A percentile compares a stretch with the other conserved stretches of the same genome.
These are phyloP conservation scores for Corydoras maculifer DNA, from an alignment of 2,113 vertebrate genomes.

Conservation along the genomic window DNA sequence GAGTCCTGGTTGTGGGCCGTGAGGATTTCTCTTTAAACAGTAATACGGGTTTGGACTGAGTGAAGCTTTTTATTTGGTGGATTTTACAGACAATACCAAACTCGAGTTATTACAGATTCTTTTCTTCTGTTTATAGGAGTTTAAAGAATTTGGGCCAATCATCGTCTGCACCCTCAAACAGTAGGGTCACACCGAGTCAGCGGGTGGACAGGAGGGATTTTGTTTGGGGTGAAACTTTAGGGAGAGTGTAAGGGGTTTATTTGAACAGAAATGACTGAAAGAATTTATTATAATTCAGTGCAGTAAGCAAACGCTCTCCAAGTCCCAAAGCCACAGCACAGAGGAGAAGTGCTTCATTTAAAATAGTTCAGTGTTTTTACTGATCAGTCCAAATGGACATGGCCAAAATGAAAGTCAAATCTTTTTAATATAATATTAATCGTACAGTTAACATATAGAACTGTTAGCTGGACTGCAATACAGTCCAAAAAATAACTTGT, in stretches of 20 bases:
- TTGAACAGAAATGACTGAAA: too few relatives aligned
- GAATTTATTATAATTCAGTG: too few relatives aligned
- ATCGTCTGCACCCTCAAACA: slow-evolving; percentile 20
- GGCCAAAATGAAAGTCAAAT: too few relatives aligned
- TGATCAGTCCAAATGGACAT: too few relatives aligned
- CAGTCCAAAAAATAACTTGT: too few relatives aligned
- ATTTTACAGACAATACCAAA: slow-evolving; percentile 21
- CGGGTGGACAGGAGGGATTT: neutral
- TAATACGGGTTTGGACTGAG: slow-evolving; percentile 19
- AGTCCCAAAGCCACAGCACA: too few relatives aligned
- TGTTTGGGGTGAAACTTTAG: slow-evolving; percentile 10
- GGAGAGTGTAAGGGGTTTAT: neutral
- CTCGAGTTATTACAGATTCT: slow-evolving; percentile 23
- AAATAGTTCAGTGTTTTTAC: too few relatives aligned
- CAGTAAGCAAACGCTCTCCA: too few relatives aligned
- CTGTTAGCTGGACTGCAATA: too few relatives aligned
- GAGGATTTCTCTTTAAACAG: slow-evolving; percentile 7
- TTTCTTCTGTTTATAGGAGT: slow-evolving; percentile 22
- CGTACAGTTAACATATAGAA: too few relatives aligned
- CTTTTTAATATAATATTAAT: too few relatives aligned
- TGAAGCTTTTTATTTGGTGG: slow-evolving; percentile 20
- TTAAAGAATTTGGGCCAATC: slow-evolving; percentile 21
- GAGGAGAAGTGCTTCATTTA: too few relatives aligned
- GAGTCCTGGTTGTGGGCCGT: neutral
- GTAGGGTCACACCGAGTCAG: slow-evolving; percentile 7